Evolutionary conservation across 2,797 vertebrate species (phyloP), one percentile per base, ranked within the genome.

Genomic region (Morus bassanus): DNA sequence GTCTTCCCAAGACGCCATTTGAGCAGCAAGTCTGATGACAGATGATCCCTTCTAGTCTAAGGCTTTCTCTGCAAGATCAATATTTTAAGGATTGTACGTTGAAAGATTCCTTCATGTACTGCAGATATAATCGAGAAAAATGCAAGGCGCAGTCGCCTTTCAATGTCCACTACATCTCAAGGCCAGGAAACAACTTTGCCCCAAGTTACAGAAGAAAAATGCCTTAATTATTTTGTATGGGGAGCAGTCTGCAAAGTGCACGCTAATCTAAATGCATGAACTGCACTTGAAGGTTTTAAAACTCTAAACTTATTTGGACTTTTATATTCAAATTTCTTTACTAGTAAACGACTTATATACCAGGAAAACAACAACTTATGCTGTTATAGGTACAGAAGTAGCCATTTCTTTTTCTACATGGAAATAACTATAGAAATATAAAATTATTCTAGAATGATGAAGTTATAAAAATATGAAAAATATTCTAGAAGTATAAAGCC

Each of bases 141-240:
- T 5, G 64, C 60, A 61, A 41, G 2, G 13, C 0, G 0, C 63
- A n/a, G 90, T 70, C 6, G 18, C 72, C 64, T 93, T 65, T 61
- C 50, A 16, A 6, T 1, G 25, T 60, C 91, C 95, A 63, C 80
- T 68, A 22, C 68, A 46, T 83, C 80, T 72, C 60, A 11, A 28
- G 84, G 81, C 69, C 93, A 92, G 91, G 93, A 93, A 95, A 53
- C 46, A 45, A 39, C 81, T 89, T 82, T 5, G 13, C 45, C 48
- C 54, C 37, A 77, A 50, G 68, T 51, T 43, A 80, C n/a, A 95
- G 86, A 74, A 93, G 84, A 85, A 91, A 95, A 94, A 93, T 72
- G 50, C 67, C 50, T 23, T 41, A 5, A 89, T 92, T 93, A 82
- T 74, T 77, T 64, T 60, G 74, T 85, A 91, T 89, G 72, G 70